A percentile compares a stretch with the other conserved stretches of the same genome.
These are phyloP conservation scores for Pogonomyrmex barbatus DNA, from an alignment of 1,140 invertebrate genomes.

Conservation along the genomic window DNA sequence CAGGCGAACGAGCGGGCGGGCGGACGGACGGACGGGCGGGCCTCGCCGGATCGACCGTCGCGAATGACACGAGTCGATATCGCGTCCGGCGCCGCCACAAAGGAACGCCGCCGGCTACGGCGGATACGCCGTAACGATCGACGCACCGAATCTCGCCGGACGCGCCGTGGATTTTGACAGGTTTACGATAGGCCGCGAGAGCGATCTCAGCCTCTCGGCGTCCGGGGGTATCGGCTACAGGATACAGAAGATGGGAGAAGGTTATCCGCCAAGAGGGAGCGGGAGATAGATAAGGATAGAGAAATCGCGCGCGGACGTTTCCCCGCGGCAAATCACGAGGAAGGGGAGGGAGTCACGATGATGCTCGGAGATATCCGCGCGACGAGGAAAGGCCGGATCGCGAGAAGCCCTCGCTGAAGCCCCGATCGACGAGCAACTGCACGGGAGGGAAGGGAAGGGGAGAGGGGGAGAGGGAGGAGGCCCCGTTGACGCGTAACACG, in stretches of 20 bases:
- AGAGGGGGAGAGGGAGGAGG: background rate
- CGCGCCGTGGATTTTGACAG: constrained; percentile 10
- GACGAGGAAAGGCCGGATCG: background rate
- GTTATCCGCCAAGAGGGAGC: constrained; percentile 10
- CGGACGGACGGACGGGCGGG: constrained; percentile 16
- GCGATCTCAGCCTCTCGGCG: background rate
- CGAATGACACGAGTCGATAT: constrained; percentile 60
- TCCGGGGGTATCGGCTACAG: background rate
- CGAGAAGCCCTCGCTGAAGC: background rate
- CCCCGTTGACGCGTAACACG: constrained; percentile 24
- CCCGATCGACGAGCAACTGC: background rate
- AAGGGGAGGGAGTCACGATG: background rate
- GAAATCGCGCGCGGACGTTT: background rate
- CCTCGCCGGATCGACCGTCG: constrained; percentile 50
- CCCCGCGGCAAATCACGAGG: background rate
- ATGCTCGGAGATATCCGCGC: background rate
- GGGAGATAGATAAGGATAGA: too few relatives aligned
- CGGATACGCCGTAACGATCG: constrained; percentile 31
- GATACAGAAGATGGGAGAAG: background rate
- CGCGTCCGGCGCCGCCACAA: constrained; percentile 45
- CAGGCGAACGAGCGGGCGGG: background rate
- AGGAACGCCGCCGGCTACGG: constrained; percentile 26
- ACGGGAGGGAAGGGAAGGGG: background rate
- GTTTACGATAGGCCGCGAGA: constrained; percentile 5
- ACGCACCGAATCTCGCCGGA: background rate